Evolutionary conservation across 53 echinoderm and acorn worm genomes (phyloP), one percentile per base, ranked within the genome.

Genomic region (Glandiceps talaboti): DNA sequence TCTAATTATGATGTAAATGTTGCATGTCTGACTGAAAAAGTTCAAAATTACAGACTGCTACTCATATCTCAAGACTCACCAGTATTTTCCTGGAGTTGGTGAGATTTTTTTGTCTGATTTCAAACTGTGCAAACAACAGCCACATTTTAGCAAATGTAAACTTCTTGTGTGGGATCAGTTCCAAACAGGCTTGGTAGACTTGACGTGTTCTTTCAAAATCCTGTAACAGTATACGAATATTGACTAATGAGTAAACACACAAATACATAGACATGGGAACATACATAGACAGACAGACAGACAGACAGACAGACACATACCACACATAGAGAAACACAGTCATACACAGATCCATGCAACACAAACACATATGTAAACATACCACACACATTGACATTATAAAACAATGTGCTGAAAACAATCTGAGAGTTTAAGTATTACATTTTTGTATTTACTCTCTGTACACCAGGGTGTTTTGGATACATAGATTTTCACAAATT

Each of bases 61-160:
- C n/a, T n/a, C n/a, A n/a, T n/a, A n/a, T n/a, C n/a, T n/a, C n/a
- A 14, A 28, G 25, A 81, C 89, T 89, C 74, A 93, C 99, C 93
- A 99, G 80, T 14, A 93, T 87, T 82, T 89, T 99, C 74, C 99
- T 89, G 33, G 99, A 93, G 74, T 77, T 74, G 72, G 74, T 80
- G 0, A 93, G 83, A 28, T 99, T 89, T 78, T 91, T 99, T 84
- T 99, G 93, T 79, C 99, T 83, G 76, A 99, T 84, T 81, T 99
- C 99, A 99, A 93, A 99, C 87, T 89, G 90, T n/a, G 99, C 99
- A 93, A 89, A 94, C 82, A 99, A 80, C 32, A 99, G 86, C 99
- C 99, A 99, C 75, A 99, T 86, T 80, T 99, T 99, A 73, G 93
- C 99, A 89, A 99, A 99, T 27, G 99, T 99, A 79, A 99, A 99